Evolutionary conservation across 1,140 invertebrate genomes (phyloP), one percentile per base, ranked within the genome.

Genomic region (Apis laboriosa): DNA sequence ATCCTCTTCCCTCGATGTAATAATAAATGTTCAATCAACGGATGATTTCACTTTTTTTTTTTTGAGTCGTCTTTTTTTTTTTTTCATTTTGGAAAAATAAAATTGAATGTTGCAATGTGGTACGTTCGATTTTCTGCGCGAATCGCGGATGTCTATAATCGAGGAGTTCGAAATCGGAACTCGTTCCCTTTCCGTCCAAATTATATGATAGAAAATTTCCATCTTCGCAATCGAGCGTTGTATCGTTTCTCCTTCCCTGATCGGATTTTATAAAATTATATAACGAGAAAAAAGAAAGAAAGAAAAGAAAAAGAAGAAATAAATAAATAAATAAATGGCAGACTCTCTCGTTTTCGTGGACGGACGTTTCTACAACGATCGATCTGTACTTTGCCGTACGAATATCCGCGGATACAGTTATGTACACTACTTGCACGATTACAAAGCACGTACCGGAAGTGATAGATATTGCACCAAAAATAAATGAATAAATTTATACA

Each of bases 21-120:
- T 51, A 88, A 89, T 89, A 89, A 89, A 89, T 89, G 86, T 89
- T 89, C 87, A 83, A 86, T 86, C 84, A 89, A 88, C 78, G 88
- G 81, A 86, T 88, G 79, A 79, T 88, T 87, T 78, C 43, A 67
- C 61, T 49, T 61, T 56, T 60, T 76, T 63, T 73, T 77, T 71
- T 83, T 74, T 63, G 19, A 56, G 28, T 80, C 12, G 21, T 75
- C 60, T 28, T 80, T 61, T 78, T 43, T 82, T 19, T 28, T 17
- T 2, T 80, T 78, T 58, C 55, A 56, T 7, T 28, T 34, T 60
- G 21, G 72, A 75, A 70, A 85, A 87, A 85, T 74, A 71, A 83
- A 77, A 87, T 85, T 70, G 63, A 77, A 12, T 19, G 51, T 79
- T 17, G 19, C 34, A 53, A 66, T 51, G 43, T 19, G 21, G n/a